Percentiles rank a stretch among this genome's conserved stretches.
Conservation (phyloP, 2,888 invertebrate species). For the Cantharis rufa region DNA sequence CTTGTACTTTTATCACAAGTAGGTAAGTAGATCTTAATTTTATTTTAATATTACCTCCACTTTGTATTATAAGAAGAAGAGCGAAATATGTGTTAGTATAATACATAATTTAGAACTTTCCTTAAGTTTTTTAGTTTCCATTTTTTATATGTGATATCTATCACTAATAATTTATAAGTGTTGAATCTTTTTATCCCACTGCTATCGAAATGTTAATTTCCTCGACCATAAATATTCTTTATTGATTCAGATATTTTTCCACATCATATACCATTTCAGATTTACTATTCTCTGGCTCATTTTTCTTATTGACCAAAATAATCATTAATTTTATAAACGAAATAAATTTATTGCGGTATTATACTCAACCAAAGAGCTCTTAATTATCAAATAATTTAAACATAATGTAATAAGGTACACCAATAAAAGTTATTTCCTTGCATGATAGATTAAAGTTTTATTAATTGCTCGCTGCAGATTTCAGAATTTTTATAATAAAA, state of each 20-base stretch:
- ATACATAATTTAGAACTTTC: neutral
- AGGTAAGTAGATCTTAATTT: no score
- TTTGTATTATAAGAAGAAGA: neutral
- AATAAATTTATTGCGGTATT: neutral
- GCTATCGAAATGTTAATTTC: conserved; percentile 2
- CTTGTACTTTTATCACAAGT: no score
- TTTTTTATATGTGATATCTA: neutral
- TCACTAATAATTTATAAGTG: conserved; percentile 1
- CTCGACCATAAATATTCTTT: conserved; percentile 11
- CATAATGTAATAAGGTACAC: neutral
- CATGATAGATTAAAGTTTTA: neutral
- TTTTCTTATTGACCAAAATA: conserved; percentile 1
- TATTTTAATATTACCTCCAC: neutral
- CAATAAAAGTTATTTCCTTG: no score
- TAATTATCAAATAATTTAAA: neutral
- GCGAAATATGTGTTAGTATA: neutral
- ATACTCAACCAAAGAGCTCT: neutral
- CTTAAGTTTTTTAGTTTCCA: neutral
- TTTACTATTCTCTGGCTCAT: conserved; percentile 3
- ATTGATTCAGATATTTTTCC: conserved; percentile 5
- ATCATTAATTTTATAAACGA: neutral
- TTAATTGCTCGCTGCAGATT: neutral
- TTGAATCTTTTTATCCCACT: conserved; percentile 3
- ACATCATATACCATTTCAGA: conserved; percentile 3
- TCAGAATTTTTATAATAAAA: conserved; percentile 2